These are phyloP conservation scores for Machimus atricapillus DNA, from an alignment of 2,888 invertebrate genomes.

Conservation along the genomic window DNA sequence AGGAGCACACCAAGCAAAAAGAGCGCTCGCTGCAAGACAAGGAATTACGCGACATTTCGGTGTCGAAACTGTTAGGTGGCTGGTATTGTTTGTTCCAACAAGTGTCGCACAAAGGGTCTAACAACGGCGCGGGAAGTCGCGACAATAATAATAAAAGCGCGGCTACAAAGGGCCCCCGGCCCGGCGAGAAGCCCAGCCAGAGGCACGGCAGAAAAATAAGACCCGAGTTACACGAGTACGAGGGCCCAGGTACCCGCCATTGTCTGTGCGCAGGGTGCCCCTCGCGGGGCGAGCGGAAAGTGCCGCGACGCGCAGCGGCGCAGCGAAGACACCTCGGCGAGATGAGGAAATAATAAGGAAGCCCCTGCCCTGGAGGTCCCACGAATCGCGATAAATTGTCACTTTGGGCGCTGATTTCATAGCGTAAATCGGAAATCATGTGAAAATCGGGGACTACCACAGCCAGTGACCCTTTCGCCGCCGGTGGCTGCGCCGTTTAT, in stretches of 20 bases:
- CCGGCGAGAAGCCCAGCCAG: not conserved
- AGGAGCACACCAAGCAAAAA: not conserved
- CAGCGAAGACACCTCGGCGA: not conserved
- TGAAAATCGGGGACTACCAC: conserved; percentile 19
- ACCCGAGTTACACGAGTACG: not conserved
- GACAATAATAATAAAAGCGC: conserved; percentile 1
- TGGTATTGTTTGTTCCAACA: conserved; percentile 46
- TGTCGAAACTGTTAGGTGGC: conserved; percentile 44
- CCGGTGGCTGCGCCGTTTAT: not conserved
- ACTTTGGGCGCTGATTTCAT: conserved; percentile 14
- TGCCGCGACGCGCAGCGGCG: not conserved
- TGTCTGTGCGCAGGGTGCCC: not conserved
- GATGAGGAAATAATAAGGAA: conserved; percentile 31
- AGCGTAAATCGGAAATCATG: conserved; percentile 29
- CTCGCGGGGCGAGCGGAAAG: not conserved
- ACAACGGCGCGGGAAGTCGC: conserved; percentile 23
- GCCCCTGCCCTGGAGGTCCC: not conserved
- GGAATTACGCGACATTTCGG: conserved; percentile 41
- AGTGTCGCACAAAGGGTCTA: conserved; percentile 45
- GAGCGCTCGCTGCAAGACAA: conserved; percentile 2
- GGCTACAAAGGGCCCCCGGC: not conserved
- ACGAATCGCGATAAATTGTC: conserved; percentile 34
- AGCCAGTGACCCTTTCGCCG: not conserved
- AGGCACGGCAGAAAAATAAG: not conserved
- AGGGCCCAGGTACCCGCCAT: not conserved